Conservation (phyloP, 2,888 invertebrate genomes). For the Drosophila neotestacea region DNA sequence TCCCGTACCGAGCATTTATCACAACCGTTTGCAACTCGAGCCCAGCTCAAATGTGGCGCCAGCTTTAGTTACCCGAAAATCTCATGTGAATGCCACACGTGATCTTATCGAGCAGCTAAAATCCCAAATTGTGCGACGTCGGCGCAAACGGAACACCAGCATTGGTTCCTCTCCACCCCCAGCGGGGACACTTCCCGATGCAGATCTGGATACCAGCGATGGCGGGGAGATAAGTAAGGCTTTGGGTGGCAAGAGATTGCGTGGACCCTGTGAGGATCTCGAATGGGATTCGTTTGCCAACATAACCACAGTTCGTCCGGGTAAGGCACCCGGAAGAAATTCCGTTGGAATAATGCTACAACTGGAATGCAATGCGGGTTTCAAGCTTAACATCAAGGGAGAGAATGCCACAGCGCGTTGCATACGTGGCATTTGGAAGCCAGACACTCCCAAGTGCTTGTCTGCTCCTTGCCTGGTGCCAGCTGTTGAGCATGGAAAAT, state of each 20-base stretch:
- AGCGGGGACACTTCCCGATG: conserved; percentile 46
- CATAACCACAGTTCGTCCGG: conserved; percentile 90
- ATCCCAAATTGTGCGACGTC: conserved; percentile 79
- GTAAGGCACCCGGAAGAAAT: conserved; percentile 89
- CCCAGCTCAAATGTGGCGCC: conserved; percentile 45
- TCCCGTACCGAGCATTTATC: conserved; percentile 72
- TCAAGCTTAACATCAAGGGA: conserved; percentile 90
- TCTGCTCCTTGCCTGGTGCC: conserved; percentile 92
- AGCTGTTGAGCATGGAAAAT: conserved; percentile 89
- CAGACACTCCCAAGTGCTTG: conserved; percentile 91
- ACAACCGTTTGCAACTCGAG: conserved; percentile 34
- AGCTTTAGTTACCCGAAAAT: conserved; percentile 18
- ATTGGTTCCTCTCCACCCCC: conserved; percentile 39
- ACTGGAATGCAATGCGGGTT: conserved; percentile 92
- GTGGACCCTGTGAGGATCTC: conserved; percentile 88
- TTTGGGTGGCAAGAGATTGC: conserved; percentile 69
- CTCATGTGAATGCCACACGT: conserved; percentile 38
- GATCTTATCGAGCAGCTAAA: conserved; percentile 80
- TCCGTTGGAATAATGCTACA: conserved; percentile 92
- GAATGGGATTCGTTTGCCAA: conserved; percentile 83
- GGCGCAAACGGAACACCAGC: conserved; percentile 71
- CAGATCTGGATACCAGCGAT: conserved; percentile 69
- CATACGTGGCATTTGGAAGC: conserved; percentile 94
- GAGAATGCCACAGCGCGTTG: conserved; percentile 92
- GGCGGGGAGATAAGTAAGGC: conserved; percentile 63